Conservation (phyloP, 92 coral and sea anemone species). For the Zoanthus sociatus region DNA sequence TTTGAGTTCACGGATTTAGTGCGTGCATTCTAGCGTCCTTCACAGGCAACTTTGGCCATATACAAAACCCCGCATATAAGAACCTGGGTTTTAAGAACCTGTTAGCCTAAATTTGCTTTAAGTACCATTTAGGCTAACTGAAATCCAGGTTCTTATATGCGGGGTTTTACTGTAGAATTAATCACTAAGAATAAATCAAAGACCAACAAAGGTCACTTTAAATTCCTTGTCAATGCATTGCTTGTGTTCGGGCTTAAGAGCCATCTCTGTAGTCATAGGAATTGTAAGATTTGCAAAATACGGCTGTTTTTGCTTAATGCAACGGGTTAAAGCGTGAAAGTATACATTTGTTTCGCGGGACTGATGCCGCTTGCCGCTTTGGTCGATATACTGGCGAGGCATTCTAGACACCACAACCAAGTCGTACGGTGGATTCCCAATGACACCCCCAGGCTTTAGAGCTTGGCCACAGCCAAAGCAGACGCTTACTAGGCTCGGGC, state of each 20-base stretch:
- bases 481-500: slow-evolving; percentile 51
- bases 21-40: too few species aligned
- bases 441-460: slow-evolving; percentile 46
- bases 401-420: slow-evolving; percentile 47
- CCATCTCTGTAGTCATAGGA: slow-evolving; percentile 23
- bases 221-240: slow-evolving; percentile 1
- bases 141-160: neutral
- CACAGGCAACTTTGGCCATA: neutral
- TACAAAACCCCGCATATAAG: neutral
- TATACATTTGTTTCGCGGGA: slow-evolving; percentile 45
- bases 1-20: neutral
- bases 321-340: slow-evolving; percentile 30
- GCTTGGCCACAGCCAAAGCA: slow-evolving; percentile 55
- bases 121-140: slow-evolving; percentile 5
- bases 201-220: slow-evolving; percentile 5
- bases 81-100: neutral
- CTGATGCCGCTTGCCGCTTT: slow-evolving; percentile 30
- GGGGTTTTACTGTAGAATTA: slow-evolving; percentile 1
- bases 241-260: slow-evolving; percentile 2
- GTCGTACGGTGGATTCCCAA: slow-evolving; percentile 50
- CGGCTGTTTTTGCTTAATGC: slow-evolving; percentile 44
- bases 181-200: slow-evolving; percentile 1
- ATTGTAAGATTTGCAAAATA: slow-evolving; percentile 21
- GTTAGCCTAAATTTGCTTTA: slow-evolving; percentile 3
- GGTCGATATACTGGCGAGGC: slow-evolving; percentile 43